Evolutionary conservation across 1,140 invertebrate species (phyloP), one percentile per base, ranked within the genome.

Genomic region (Onthophagus taurus): DNA sequence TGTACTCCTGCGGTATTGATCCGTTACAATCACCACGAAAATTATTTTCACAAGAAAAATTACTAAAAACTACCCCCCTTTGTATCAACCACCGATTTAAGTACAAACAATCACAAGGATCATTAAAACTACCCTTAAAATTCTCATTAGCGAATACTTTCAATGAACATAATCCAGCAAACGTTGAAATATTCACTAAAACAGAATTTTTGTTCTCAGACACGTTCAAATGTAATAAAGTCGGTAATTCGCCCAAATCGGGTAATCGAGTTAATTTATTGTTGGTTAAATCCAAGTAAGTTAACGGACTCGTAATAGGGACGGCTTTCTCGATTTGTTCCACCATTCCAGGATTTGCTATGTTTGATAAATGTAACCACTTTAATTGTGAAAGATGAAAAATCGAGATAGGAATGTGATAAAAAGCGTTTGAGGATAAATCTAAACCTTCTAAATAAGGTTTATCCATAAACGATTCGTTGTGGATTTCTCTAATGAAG

Each of bases 171-270:
- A 41, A 24, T 2, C 37, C 37, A 7, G 37, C 37, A 24, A 41
- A 41, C 21, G 18, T 24, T 2, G 37, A 26, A 21, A 24, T 26
- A 13, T 41, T 41, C n/a, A 29, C 8, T 7, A 8, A 16, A 9
- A 41, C 37, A n/a, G n/a, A n/a, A 12, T 29, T 41, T 16, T 24
- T 24, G 12, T 41, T 41, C 13, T 24, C 21, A 6, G 23, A n/a
- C 21, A 41, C 37, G 23, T 41, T 41, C 16, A 26, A 41, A 29
- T 12, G 17, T 30, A 23, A n/a, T 41, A 41, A 24, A 4, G 37
- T 13, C 3, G 37, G 37, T 6, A 41, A 11, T 1, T 14, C 23
- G 19, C 37, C 37, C 12, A 41, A 24, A 17, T 23, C 29, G 7
- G 37, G 37, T 24, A 41, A 23, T 17, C 37, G 20, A 14, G 6